Evolutionary conservation across 2,888 invertebrate genomes (phyloP).

Genomic region (Acrobasis suavella): DNA sequence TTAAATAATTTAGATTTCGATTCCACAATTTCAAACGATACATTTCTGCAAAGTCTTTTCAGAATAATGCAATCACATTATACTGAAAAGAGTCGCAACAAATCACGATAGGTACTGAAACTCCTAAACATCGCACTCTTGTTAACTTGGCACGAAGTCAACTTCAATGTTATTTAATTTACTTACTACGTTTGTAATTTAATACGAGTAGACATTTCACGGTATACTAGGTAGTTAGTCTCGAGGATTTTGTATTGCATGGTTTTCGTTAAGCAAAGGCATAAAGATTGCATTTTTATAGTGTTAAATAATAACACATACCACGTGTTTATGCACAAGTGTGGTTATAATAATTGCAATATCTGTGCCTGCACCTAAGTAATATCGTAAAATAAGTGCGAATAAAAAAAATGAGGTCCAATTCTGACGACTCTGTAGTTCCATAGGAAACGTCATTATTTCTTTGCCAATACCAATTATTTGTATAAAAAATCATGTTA

Average conservation of each 20-base stretch:
- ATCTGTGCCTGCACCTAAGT: conserved; percentile 40
- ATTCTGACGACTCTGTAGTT: conserved; percentile 74
- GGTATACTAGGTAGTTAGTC: conserved; percentile 29
- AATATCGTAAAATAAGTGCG: conserved; percentile 58
- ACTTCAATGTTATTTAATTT: background rate
- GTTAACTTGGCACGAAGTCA: background rate
- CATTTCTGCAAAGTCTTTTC: too few species aligned
- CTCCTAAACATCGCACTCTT: background rate
- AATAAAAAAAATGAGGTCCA: conserved; percentile 79
- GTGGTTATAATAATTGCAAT: conserved; percentile 1
- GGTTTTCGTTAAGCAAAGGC: conserved; percentile 42
- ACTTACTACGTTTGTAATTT: conserved; percentile 10
- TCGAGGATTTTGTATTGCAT: conserved; percentile 52
- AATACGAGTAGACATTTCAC: conserved; percentile 25
- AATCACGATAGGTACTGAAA: background rate
- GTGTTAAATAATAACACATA: background rate
- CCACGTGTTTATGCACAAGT: background rate
- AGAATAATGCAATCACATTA: too few species aligned
- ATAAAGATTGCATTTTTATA: conserved; percentile 27
- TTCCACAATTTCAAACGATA: too few species aligned
- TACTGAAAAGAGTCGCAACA: background rate
- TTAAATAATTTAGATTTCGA: too few species aligned
- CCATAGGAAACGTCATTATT: conserved; percentile 56
- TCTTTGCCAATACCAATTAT: conserved; percentile 62
- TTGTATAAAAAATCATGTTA: conserved; percentile 76